Conservation (phyloP, 2,113 vertebrate genomes). For the Mirza zaza region DNA sequence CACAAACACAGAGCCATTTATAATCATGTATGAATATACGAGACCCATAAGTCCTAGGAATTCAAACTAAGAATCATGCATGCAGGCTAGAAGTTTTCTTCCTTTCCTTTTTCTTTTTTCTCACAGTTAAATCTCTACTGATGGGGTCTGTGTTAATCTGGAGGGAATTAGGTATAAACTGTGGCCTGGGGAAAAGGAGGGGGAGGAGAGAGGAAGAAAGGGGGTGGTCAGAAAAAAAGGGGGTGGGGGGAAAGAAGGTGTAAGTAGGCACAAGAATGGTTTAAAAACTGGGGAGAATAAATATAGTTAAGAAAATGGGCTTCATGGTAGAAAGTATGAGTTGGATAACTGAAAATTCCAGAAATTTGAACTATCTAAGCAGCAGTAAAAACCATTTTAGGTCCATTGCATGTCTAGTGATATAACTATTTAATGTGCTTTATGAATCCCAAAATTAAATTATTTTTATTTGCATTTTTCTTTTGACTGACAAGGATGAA, state of each 20-base stretch:
- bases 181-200: neutral
- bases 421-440: neutral
- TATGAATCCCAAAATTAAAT: neutral
- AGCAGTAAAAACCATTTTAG: slow-evolving; percentile 8
- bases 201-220: neutral
- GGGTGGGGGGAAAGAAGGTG: neutral
- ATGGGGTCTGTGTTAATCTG: neutral
- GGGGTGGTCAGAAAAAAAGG: neutral
- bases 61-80: neutral
- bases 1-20: neutral
- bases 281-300: neutral
- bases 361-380: neutral
- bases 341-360: neutral
- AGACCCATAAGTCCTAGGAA: neutral
- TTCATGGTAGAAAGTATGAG: neutral
- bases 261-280: neutral
- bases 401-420: neutral
- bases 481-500: slow-evolving; percentile 4
- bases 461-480: slow-evolving; percentile 1
- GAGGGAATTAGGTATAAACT: neutral
- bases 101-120: too few species aligned
- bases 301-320: neutral
- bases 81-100: neutral
- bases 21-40: neutral
- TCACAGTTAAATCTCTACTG: neutral